These are phyloP conservation scores for Contarinia nasturtii DNA, from an alignment of 1,140 invertebrate species.

Conservation along the genomic window DNA sequence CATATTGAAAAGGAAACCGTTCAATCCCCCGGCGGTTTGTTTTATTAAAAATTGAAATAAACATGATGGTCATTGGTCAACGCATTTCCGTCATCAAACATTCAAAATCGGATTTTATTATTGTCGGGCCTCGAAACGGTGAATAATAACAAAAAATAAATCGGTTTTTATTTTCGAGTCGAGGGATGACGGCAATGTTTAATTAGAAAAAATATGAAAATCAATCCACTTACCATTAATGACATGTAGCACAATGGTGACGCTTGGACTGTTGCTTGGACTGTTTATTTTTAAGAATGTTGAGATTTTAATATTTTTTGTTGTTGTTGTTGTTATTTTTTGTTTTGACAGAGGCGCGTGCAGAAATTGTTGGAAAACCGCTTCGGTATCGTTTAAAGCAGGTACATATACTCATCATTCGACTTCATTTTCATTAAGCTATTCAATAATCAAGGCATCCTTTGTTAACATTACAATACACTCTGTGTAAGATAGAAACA, in stretches of 20 bases:
- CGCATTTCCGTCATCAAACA: no score
- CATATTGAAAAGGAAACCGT: no score
- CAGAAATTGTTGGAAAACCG: constrained; percentile 61
- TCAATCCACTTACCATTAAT: constrained; percentile 16
- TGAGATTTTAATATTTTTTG: not conserved
- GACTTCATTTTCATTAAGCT: not conserved
- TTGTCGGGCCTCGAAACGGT: no score
- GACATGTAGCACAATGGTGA: constrained; percentile 21
- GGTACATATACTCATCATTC: constrained; percentile 10
- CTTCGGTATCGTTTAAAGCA: constrained; percentile 56
- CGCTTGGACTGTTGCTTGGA: constrained; percentile 21
- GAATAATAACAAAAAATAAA: no score
- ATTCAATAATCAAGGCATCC: not conserved
- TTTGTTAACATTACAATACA: not conserved
- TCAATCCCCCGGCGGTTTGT: no score
- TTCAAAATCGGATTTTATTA: no score
- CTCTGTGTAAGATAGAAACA: no score
- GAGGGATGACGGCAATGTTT: no score
- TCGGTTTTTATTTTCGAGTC: no score
- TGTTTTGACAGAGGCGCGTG: constrained; percentile 52
- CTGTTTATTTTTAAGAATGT: constrained; percentile 5
- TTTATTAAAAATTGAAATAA: no score
- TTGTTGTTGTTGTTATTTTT: not conserved
- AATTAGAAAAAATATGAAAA: not conserved
- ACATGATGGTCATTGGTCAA: no score